Evolutionary conservation across 2,113 vertebrate genomes (phyloP), one percentile per base, ranked within the genome.

Genomic region (Microtus oregoni): DNA sequence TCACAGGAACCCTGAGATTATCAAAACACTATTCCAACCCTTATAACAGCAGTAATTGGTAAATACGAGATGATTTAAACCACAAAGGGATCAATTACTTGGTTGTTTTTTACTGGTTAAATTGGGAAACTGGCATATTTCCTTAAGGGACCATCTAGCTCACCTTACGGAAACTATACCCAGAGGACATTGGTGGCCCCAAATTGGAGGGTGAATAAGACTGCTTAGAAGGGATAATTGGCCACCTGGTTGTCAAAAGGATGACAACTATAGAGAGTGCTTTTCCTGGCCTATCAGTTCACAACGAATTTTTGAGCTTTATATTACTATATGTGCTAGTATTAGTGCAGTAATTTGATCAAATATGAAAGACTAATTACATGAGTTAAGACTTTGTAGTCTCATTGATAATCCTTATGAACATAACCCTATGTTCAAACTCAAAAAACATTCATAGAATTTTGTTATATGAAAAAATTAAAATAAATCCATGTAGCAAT

Each of bases 211-310:
- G 20, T 96, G 95, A 96, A 95, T 96, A 97, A 87, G 26, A 82
- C 67, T 94, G 83, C 87, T 97, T 95, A 44, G n/a, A 95, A 94
- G 76, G n/a, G 26, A 93, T 92, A 97, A 97, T 89, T 96, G 78
- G 86, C 86, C 75, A 91, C 76, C 38, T 88, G 75, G 58, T n/a
- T 89, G 7, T 89, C 93, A 87, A 26, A 91, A 17, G 85, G 30
- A 91, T 65, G 32, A 24, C 82, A 92, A 87, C 12, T 94, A 89
- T 38, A 95, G 38, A 20, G 93, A 89, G 5, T 55, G 6, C 28
- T 90, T 86, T 90, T 95, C 26, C 55, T 93, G 61, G 19, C 12
- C 11, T 70, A 26, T 86, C 86, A 83, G 61, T 94, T 88, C 28
- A 52, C 8, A 79, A 38, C 22, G 24, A 14, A 91, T 24, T 96